Evolutionary conservation across 64 coral and sea anemone genomes (phyloP), one percentile per base, ranked within the genome.

Genomic region (Astreopora myriophthalma): DNA sequence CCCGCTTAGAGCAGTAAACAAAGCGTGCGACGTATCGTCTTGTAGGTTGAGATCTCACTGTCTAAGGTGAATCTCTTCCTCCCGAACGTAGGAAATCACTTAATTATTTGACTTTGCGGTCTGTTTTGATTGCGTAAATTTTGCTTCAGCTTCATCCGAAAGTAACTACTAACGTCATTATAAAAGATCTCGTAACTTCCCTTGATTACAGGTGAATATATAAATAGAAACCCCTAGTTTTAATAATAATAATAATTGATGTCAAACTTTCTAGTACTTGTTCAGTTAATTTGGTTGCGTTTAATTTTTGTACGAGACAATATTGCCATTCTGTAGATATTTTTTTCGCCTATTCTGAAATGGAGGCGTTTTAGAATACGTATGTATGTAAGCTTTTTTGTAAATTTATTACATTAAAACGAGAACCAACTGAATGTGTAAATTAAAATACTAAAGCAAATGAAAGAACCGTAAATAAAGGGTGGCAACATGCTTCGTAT

Each of bases 301-400:
- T 13, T 8, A 17, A 11, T 82, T 83, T 83, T 64, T 83, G 52
- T 65, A 64, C 34, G 32, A 20, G 33, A 64, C 19, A 34, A 23
- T 26, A 4, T 82, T 20, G 4, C 8, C 17, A 82, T 36, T 57
- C 29, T 82, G 79, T 83, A 39, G 52, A 83, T 83, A 83, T 64
- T 61, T 83, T 83, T 36, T 64, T 83, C 38, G 27, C 48, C 79
- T 65, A 64, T 57, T 26, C 32, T 24, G 11, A 14, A 24, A 25
- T 39, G 22, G 2, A 64, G 79, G 79, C 52, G 79, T 64, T 64
- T 83, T 61, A 64, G 34, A 36, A 63, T 24, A 31, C 65, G 55
- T 83, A 63, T 61, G 48, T 80, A 80, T 63, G 52, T 64, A 37
- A 37, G 55, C 79, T 63, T 83, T 83, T 83, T 83, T 83, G 79